Base-by-base conservation (phyloP, 2,888 invertebrate genomes). In the Drosophila picticornis region DNA sequence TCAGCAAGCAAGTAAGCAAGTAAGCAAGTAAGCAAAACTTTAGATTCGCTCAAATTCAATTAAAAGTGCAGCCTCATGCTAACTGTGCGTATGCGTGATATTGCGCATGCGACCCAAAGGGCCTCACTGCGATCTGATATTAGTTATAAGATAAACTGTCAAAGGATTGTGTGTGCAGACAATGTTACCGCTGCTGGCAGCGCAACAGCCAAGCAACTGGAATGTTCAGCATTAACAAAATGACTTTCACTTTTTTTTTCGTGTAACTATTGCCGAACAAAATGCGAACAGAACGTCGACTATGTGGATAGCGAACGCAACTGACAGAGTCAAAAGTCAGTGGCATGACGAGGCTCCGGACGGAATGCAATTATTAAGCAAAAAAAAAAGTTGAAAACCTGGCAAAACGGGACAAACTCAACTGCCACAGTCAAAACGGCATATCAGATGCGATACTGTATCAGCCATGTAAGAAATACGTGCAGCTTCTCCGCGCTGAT, bases 21-120 rank as follows among this genome's bases (percentile, higher is more conserved):
- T 34, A 70, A 53, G 55, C 51, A 66, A 43, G 19, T 36, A 57
- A 60, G 55, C 57, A 52, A 85, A 84, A 89, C 79, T 89, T 87
- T 87, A 65, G 72, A 89, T 84, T 82, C 84, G 68, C 68, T 81
- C 48, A 52, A 78, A 84, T 87, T 89, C 85, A 84, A 84, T 90
- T 84, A 84, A 81, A 84, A 84, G 51, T 81, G 87, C 84, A 70
- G 72, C 61, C 84, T 84, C 84, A 87, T 77, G 72, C 29, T 25
- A 9, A 40, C 71, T 57, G 59, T 68, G 59, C 58, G 84, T 84
- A 84, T 85, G 77, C 88, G 76, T 88, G 72, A 90, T 85, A 82
- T 88, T 88, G 77, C 88, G 73, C 57, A 90, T 90, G 85, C 84
- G 86, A 68, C 72, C 74, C 72, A 70, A 22, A 72, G 81, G 72